Base-by-base conservation (phyloP, 1,140 invertebrate genomes). In the Lepidurus arcticus region DNA sequence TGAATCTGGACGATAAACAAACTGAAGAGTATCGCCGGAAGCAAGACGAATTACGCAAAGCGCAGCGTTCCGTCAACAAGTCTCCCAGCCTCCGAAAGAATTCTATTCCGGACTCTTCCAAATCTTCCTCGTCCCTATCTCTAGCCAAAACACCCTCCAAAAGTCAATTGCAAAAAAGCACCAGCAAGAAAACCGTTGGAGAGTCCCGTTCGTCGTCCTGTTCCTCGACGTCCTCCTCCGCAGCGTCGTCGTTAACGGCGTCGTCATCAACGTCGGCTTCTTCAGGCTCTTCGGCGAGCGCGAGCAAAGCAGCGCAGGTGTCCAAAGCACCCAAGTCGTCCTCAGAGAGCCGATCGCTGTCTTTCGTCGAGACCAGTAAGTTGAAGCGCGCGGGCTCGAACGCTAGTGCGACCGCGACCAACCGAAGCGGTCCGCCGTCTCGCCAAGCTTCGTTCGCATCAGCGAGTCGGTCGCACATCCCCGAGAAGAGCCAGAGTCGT, bases 241-340 rank as follows among this genome's bases (percentile, higher is more conserved):
- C 34, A 34, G 78, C 16, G 34, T 6, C 21, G 42, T 43, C 13
- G 42, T 3, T 24, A 77, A 42, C 43, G n/a, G 73, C 75, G 87
- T 89, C 83, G 85, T 84, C 42, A 76, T 65, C 78, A 43, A 78
- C 42, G 85, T 87, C 43, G 89, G 89, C 80, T 87, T 89, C 76
- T 88, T 88, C 4, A 88, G 89, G 82, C 88, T 88, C 43, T 83
- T 89, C 24, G 87, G 89, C 45, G 76, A 65, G 76, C 16, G 42
- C 44, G 11, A 26, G 24, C 8, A 76, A 76, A 34, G 75, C 44
- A 21, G 26, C 42, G 8, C 43, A 76, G 24, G 9, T 76, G 8
- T 13, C 43, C 9, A 76, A 24, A 44, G 24, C 34, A 13, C 44
- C 42, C 9, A 45, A 42, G n/a, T 75, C 74, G 74, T 75, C 74